A percentile compares a stretch with the other conserved stretches of the same genome.
Evolutionary conservation across 1,140 invertebrate genomes (phyloP).

Genomic region (Scaptomyza graminum): DNA sequence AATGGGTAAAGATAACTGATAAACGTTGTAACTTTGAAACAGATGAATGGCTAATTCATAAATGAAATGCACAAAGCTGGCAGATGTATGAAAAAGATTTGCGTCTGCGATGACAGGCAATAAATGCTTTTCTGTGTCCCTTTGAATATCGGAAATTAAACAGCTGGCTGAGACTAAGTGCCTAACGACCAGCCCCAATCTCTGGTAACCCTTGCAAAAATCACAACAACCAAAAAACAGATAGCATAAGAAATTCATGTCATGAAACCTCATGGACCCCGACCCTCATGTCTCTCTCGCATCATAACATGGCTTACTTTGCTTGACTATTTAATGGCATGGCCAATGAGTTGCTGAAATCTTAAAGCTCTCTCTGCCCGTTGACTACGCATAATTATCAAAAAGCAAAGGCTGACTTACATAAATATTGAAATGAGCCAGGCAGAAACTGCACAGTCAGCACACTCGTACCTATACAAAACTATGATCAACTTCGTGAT

Average conservation of each 20-base stretch:
- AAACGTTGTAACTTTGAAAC: constrained; percentile 22
- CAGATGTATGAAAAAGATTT: constrained; percentile 8
- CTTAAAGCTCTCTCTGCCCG: constrained; percentile 20
- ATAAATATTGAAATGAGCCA: constrained; percentile 33
- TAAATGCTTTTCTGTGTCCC: constrained; percentile 18
- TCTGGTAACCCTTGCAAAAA: constrained; percentile 28
- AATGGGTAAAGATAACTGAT: constrained; percentile 16
- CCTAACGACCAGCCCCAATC: constrained; percentile 12
- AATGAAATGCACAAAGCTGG: constrained; percentile 27
- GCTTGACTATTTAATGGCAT: constrained; percentile 20
- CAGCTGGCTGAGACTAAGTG: constrained; percentile 33
- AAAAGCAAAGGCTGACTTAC: too few relatives aligned
- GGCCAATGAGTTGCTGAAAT: constrained; percentile 43
- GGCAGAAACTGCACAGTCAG: constrained; percentile 12
- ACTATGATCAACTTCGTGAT: constrained; percentile 38
- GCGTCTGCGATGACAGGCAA: constrained; percentile 31
- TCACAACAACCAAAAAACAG: background rate
- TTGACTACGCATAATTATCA: constrained; percentile 39
- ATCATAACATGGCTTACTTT: background rate
- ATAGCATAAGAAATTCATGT: background rate
- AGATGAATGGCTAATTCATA: constrained; percentile 34
- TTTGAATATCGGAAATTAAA: constrained; percentile 20
- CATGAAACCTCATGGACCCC: background rate
- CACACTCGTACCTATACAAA: background rate
- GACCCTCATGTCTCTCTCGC: background rate